Base-by-base conservation (phyloP, 2,888 invertebrate species). In the Drosophila dives region DNA sequence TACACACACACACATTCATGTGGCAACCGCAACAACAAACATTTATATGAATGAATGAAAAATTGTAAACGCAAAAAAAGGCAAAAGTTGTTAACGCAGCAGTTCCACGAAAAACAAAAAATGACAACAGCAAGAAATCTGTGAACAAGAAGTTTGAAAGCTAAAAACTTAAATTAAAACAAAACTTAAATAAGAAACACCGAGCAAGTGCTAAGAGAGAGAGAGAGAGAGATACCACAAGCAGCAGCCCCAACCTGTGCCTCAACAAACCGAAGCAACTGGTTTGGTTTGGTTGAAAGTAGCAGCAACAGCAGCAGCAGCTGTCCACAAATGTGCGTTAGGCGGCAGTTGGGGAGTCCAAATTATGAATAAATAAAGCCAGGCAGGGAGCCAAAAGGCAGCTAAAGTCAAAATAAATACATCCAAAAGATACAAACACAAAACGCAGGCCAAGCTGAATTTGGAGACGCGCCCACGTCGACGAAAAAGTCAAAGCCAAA, bases 41-140 rank as follows among this genome's bases (percentile, higher is more conserved):
- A 63, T 64, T 64, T 65, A 72, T 54, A 73, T 87, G 87, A 83
- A 84, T 84, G 89, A 55, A 56, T 55, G 38, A 85, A 90, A 89
- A 82, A 84, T 89, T 86, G 89, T 90, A 83, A 89, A 76, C 72
- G 64, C 71, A 64, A 77, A 71, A 77, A 76, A 77, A 80, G 75
- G 58, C 72, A 80, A 84, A 84, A 86, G 72, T 81, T 90, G 87
- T 90, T 90, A 90, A 89, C 90, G 90, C 90, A 89, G 90, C 87
- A 85, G 64, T 88, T 88, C 90, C 90, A 88, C 79, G 90, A 90
- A 86, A 65, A 67, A 61, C 65, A 66, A 68, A 64, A 50, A 68
- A 70, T 63, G 56, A 77, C 69, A 75, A 65, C 73, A 80, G 64
- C 79, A 79, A 75, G 64, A 90, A 89, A 84, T 86, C 81, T 86